These are phyloP conservation scores for Nephila pilipes DNA, from an alignment of 1,140 invertebrate species.

Conservation along the genomic window DNA sequence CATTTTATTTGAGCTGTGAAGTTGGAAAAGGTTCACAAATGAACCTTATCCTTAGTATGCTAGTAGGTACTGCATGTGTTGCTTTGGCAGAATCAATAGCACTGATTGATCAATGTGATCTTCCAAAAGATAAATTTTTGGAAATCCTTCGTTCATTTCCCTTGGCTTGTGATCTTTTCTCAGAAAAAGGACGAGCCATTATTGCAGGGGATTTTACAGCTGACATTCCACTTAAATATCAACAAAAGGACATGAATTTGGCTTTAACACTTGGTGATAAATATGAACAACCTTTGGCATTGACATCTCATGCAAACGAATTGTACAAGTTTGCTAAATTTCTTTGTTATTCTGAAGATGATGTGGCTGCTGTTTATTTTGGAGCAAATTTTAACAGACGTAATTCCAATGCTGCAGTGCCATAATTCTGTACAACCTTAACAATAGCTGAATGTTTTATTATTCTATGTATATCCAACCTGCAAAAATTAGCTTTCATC, in stretches of 20 bases:
- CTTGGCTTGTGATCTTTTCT: slow-evolving; percentile 88
- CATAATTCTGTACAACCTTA: no score
- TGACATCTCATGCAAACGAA: slow-evolving; percentile 96
- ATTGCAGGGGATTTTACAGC: slow-evolving; percentile 90
- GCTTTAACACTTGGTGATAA: slow-evolving; percentile 92
- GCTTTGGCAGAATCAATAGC: slow-evolving; percentile 95
- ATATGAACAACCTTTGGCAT: slow-evolving; percentile 93
- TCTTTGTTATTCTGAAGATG: slow-evolving; percentile 94
- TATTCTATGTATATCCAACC: no score
- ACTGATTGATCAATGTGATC: slow-evolving; percentile 93
- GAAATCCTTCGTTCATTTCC: slow-evolving; percentile 88
- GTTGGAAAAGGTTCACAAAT: slow-evolving; percentile 96
- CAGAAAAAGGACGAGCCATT: slow-evolving; percentile 91
- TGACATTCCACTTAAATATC: slow-evolving; percentile 88
- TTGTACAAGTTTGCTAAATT: slow-evolving; percentile 96
- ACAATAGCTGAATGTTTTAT: no score
- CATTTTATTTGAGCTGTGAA: slow-evolving; percentile 91
- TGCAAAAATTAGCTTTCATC: no score
- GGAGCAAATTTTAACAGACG: no score
- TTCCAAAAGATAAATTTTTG: slow-evolving; percentile 93
- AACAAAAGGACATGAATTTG: slow-evolving; percentile 96
- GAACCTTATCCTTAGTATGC: slow-evolving; percentile 94
- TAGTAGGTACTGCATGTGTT: slow-evolving; percentile 92
- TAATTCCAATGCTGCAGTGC: no score
- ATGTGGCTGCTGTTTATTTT: slow-evolving; percentile 95